Base-by-base conservation (phyloP, 2,888 invertebrate species). In the Cancer borealis region DNA sequence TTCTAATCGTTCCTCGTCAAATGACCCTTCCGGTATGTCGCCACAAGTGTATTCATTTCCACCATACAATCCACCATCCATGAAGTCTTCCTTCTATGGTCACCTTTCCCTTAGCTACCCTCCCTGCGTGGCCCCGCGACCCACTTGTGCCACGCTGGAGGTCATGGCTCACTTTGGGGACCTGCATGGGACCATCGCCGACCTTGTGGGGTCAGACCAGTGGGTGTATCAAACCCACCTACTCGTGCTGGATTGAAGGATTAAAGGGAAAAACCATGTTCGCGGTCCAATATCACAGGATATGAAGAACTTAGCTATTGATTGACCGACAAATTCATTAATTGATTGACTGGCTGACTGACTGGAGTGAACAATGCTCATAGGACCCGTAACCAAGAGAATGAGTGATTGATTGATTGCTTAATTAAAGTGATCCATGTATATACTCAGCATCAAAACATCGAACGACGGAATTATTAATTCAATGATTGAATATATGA, bases 131-230 rank as follows among this genome's bases (percentile, higher is more conserved):
- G 26, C 26, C 21, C 73, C 73, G 73, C 73, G 73, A 73, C 73
- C 73, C 73, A 73, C 73, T 73, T 73, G 10, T 26, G 26, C 26
- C 73, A 3, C 60, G 8, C 8, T 73, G 73, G 73, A 73, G 73
- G 73, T 73, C 73, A 73, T 6, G 73, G 73, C 73, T 73, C 73
- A 73, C 26, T 73, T 73, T 26, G 73, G 73, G 73, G 73, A 73
- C 73, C 73, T 73, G 26, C 73, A 73, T 10, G 26, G 73, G 73
- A 73, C 73, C 73, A 73, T 26, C 8, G 73, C n/a, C 26, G 73
- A 73, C 73, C 73, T 73, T 73, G 73, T 73, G 26, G 21, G 73
- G 73, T 26, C n/a, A 6, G 26, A 26, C 26, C 26, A 26, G 73
- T n/a, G 73, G 8, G 10, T 26, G 60, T 21, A 21, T 21, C 10